Conservation (phyloP, 2,797 vertebrate species). For the Podargus strigoides region DNA sequence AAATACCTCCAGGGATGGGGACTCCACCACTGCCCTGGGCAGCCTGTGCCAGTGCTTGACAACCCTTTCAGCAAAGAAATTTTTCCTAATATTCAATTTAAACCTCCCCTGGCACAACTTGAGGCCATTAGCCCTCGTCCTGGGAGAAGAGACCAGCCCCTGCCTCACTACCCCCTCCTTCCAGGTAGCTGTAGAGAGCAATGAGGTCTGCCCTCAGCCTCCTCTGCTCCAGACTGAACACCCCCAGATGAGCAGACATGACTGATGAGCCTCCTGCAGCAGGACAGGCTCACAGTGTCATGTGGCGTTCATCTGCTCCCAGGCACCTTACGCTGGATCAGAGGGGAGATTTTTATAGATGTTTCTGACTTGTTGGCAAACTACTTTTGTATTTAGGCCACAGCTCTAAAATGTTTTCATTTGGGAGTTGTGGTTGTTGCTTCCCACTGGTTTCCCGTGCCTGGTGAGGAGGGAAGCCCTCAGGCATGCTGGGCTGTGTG, state of each 20-base stretch:
- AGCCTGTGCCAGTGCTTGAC: no score
- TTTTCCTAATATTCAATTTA: no score
- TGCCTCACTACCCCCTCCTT: no score
- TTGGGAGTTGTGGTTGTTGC: neutral
- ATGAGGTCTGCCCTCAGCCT: no score
- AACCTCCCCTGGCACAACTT: no score
- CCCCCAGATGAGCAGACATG: fast-evolving
- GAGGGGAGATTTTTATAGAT: neutral
- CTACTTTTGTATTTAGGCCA: neutral
- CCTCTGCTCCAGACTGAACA: no score
- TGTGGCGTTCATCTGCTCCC: neutral
- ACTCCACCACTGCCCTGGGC: no score
- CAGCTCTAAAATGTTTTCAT: neutral
- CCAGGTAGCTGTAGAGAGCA: no score
- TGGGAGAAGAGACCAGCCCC: no score
- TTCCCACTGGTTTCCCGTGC: neutral
- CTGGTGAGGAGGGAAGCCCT: neutral
- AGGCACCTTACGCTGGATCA: fast-evolving
- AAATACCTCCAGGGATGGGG: no score
- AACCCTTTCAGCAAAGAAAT: no score
- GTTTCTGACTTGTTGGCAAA: neutral
- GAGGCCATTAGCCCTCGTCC: no score
- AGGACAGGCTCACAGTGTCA: neutral
- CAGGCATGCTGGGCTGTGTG: fast-evolving
- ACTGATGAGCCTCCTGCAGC: neutral